Evolutionary conservation across 2,888 invertebrate genomes (phyloP), one percentile per base, ranked within the genome.

Genomic region (Osedax frankpressi): DNA sequence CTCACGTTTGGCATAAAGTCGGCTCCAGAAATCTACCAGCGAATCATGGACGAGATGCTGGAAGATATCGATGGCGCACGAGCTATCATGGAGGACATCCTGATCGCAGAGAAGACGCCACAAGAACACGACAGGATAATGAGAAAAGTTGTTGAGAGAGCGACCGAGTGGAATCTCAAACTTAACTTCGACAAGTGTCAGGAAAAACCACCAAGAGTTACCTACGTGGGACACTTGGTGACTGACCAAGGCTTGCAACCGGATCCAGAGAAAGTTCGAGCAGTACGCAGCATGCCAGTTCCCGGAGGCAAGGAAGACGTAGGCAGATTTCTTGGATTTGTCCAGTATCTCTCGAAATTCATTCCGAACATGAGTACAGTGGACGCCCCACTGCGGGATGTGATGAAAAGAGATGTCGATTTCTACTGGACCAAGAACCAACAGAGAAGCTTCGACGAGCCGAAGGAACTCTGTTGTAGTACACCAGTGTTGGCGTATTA

Each of bases 1-100:
- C 72, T 79, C 2, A 77, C 78, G 2, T 78, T 77, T 65, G 72
- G 72, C 28, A 67, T 69, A 62, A 70, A 11, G 24, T 63, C 72
- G 28, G 72, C 72, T 6, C 65, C 72, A 24, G 72, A 72, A 6
- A 72, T 63, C 6, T 63, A 72, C 72, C 72, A 68, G 24, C 28
- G 30, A 25, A 27, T 65, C 19, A 68, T 68, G 24, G 28, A 62
- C n/a, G 24, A 1, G 0, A 28, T 72, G 63, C 28, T 72, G 14
- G 2, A 63, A 63, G 72, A 30, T n/a, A 63, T 60, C 63, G 25
- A 30, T 63, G 72, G 72, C 28, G 65, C 27, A 63, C 26, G 26
- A 19, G 27, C n/a, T 30, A 72, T 72, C 26, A 25, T 28, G n/a
- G 72, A 69, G 27, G 72, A 72, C 29, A 25, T 68, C 62, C 62